Conservation (phyloP, 2,888 invertebrate genomes). For the Sthenelais limicola region DNA sequence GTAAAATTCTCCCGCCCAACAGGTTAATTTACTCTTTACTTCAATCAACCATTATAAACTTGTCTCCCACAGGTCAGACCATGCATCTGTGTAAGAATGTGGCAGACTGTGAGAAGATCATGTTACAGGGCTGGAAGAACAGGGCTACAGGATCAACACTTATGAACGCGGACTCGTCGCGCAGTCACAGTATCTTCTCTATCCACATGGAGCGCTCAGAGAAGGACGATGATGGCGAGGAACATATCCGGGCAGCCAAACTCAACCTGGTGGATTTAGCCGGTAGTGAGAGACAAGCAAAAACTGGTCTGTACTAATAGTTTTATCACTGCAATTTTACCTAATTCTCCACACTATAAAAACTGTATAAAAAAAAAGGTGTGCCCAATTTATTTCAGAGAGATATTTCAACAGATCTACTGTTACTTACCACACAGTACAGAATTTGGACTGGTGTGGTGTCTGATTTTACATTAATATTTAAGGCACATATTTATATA, state of each 20-base stretch:
- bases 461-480: too few species aligned
- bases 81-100: slow-evolving; percentile 85
- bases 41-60: too few species aligned
- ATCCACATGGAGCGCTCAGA: slow-evolving; percentile 87
- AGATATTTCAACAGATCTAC: too few species aligned
- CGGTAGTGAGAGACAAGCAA: slow-evolving; percentile 88
- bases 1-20: too few species aligned
- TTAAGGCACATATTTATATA: too few species aligned
- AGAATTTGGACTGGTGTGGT: too few species aligned
- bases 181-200: slow-evolving; percentile 91
- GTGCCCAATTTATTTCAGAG: too few species aligned
- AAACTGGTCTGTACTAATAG: slow-evolving; percentile 77
- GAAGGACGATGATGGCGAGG: slow-evolving; percentile 73
- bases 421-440: too few species aligned
- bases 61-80: slow-evolving; percentile 76
- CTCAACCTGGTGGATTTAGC: slow-evolving; percentile 91
- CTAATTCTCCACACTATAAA: too few species aligned
- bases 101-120: slow-evolving; percentile 82
- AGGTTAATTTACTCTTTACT: too few species aligned
- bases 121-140: slow-evolving; percentile 84
- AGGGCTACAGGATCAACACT: slow-evolving; percentile 87
- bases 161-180: slow-evolving; percentile 88
- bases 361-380: too few species aligned
- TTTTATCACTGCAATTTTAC: too few species aligned
- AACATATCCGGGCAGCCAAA: slow-evolving; percentile 80